Percentiles rank a stretch among this genome's conserved stretches.
Evolutionary conservation across 2,888 invertebrate genomes (phyloP).

Genomic region (Apodemia zela): DNA sequence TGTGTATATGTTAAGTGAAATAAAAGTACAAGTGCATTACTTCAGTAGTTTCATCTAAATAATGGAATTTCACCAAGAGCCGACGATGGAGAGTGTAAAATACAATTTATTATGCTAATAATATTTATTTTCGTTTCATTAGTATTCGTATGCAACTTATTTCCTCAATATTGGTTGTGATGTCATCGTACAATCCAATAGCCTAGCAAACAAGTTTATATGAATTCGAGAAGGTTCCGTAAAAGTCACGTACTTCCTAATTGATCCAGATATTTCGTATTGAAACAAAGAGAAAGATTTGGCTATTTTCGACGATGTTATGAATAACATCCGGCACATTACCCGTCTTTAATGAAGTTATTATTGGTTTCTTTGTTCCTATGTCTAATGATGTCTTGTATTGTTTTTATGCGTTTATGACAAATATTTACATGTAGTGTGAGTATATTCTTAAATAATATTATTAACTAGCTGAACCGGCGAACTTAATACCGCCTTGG

Average conservation of each 20-base stretch:
- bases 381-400: too few relatives aligned
- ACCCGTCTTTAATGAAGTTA: slow-evolving; percentile 47
- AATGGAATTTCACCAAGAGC: too few relatives aligned
- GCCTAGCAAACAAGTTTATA: neutral
- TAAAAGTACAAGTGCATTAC: too few relatives aligned
- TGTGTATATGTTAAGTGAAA: too few relatives aligned
- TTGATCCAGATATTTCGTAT: slow-evolving; percentile 13
- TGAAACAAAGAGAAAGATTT: slow-evolving; percentile 44
- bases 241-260: neutral
- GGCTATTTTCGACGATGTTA: slow-evolving; percentile 56
- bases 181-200: neutral
- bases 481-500: too few relatives aligned
- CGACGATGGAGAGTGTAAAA: too few relatives aligned
- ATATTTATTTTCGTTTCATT: neutral
- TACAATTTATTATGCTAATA: neutral
- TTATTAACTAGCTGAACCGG: too few relatives aligned
- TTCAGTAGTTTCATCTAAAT: too few relatives aligned
- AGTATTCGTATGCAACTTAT: neutral
- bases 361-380: slow-evolving; percentile 40
- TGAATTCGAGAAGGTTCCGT: neutral
- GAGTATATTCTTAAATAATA: too few relatives aligned
- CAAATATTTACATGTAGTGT: too few relatives aligned
- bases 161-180: neutral
- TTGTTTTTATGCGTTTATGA: too few relatives aligned
- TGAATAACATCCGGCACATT: slow-evolving; percentile 59